Base-by-base conservation (phyloP, 2,113 vertebrate genomes). In the Oryzias javanicus region DNA sequence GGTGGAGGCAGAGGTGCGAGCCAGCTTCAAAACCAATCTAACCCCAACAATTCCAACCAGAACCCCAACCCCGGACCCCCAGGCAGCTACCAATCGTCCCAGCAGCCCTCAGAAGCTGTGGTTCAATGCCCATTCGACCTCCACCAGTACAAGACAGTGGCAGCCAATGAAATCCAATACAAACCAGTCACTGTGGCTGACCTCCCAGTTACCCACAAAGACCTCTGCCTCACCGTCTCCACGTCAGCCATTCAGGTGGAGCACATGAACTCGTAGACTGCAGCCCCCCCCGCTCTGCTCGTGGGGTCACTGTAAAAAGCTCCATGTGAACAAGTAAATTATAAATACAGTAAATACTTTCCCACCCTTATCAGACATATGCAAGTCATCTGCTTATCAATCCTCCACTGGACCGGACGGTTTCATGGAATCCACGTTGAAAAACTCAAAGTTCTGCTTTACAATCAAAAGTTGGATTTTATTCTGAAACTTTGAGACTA, bases 151-250 rank as follows among this genome's bases (percentile, higher is more conserved):
- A 98, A 98, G 89, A 94, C 94, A 64, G 94, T 95, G 73, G 91
- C 92, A 10, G 83, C 86, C 45, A 73, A 72, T 42, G 91, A 92
- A 78, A 89, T 92, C 83, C 91, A 92, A 83, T 92, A 92, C 84
- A 92, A 92, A 75, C 89, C 84, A 2, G 91, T 91, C 67, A 85
- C 75, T n/a, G 89, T 91, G 81, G 86, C 76, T 0, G 89, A 91
- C 60, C 82, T 91, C 51, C 82, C 95, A 29, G 87, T 80, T 76
- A 92, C 94, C 82, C 96, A 98, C 80, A 98, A 98, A 89, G 96
- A 98, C 94, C 95, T 98, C 87, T 98, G 96, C 87, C 95, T 98
- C 87, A 98, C 97, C 52, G 96, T 98, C 72, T 95, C 95, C 93
- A 97, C 97, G 65, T 96, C 94, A 78, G 90, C 90, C 79, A 92